Conservation (phyloP, 2,113 vertebrate species). For the Probosciger aterrimus region DNA sequence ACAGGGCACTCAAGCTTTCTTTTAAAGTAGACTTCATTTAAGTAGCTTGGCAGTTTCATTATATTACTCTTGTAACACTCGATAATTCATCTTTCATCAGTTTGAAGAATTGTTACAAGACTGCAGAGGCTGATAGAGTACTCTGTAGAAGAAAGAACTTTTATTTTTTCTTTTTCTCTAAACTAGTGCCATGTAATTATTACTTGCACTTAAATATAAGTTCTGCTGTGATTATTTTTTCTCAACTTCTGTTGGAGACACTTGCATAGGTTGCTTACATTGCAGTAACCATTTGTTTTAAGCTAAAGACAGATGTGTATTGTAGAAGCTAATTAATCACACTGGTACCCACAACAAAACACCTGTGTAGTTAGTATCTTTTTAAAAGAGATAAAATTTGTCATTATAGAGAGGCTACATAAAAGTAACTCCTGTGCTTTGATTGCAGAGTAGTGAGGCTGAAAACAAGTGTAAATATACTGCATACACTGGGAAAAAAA, state of each 20-base stretch:
- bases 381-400: neutral
- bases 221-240: neutral
- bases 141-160: neutral
- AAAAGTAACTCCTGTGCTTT: neutral
- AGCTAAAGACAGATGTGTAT: neutral
- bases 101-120: neutral
- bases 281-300: neutral
- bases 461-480: neutral
- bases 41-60: neutral
- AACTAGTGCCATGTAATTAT: neutral
- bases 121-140: neutral
- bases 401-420: neutral
- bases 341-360: neutral
- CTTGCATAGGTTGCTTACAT: neutral
- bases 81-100: neutral
- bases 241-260: neutral
- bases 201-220: neutral
- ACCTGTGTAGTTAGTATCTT: neutral
- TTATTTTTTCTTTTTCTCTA: neutral
- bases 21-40: neutral
- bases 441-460: neutral
- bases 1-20: neutral
- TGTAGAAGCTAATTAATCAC: neutral
- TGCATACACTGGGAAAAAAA: neutral
- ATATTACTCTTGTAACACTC: neutral